phyloP scores from a whole-genome alignment of 1,140 invertebrate species.

The Cotesia glomerata region DNA sequence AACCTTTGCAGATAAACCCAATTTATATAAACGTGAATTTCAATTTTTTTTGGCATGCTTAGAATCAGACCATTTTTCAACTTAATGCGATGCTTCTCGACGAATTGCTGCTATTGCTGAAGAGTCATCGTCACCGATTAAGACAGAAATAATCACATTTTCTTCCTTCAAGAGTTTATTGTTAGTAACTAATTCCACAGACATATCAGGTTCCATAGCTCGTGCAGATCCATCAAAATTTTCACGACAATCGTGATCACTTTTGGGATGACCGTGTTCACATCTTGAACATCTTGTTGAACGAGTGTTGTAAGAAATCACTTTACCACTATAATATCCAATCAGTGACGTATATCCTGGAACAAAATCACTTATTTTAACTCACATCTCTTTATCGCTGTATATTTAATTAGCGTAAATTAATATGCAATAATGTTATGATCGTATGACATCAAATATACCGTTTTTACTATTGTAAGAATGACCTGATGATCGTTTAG shows the following conservation, averaged over 20 bases:
- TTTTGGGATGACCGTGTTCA: constrained; percentile 1
- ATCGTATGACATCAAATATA: neutral
- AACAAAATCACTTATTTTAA: constrained; percentile 1
- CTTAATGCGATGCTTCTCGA: constrained; percentile 9
- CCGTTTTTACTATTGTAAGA: constrained; percentile 7
- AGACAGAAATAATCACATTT: constrained; percentile 15
- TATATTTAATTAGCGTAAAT: neutral
- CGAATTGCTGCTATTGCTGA: constrained; percentile 31
- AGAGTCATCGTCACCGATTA: constrained; percentile 34
- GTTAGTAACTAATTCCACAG: constrained; percentile 25
- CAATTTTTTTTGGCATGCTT: constrained; percentile 35
- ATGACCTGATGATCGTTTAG: neutral
- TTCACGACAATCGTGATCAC: constrained; percentile 22
- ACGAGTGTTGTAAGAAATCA: constrained; percentile 1
- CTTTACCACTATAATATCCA: neutral
- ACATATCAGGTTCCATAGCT: constrained; percentile 36
- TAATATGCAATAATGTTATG: neutral
- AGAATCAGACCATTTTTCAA: constrained; percentile 31
- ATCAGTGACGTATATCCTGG: constrained; percentile 8
- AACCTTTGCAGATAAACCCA: constrained; percentile 13
- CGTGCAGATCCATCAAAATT: constrained; percentile 21
- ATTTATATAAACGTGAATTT: constrained; percentile 21
- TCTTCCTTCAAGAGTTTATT: constrained; percentile 30
- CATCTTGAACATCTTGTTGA: constrained; percentile 11
- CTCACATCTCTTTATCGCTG: neutral